These are phyloP conservation scores for Progne subis DNA, from an alignment of 2,113 vertebrate genomes.

Conservation along the genomic window DNA sequence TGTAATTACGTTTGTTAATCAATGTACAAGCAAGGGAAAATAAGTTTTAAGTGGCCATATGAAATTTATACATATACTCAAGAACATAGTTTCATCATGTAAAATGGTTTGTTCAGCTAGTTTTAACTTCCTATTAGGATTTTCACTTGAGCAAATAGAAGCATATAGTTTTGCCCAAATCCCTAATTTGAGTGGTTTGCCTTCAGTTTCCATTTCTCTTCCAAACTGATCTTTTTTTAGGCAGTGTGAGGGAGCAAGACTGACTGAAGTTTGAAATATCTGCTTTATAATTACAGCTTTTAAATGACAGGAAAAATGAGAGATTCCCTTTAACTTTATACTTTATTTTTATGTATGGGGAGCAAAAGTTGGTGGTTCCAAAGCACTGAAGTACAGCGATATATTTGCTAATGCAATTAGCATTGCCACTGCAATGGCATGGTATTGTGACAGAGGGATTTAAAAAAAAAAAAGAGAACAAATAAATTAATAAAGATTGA, in stretches of 20 bases:
- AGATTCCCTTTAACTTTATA: neutral
- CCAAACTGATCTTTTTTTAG: neutral
- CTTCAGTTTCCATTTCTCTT: neutral
- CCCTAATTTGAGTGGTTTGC: neutral
- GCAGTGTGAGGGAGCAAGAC: neutral
- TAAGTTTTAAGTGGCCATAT: neutral
- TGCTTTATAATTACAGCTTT: neutral
- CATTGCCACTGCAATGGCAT: neutral
- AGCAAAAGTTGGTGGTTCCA: neutral
- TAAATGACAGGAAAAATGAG: neutral
- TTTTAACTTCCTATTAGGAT: neutral
- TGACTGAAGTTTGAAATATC: neutral
- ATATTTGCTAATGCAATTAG: neutral
- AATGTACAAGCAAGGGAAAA: neutral
- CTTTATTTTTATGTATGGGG: neutral
- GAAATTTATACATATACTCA: neutral
- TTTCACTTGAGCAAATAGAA: neutral
- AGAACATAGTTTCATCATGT: neutral
- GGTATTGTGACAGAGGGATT: neutral
- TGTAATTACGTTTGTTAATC: neutral
- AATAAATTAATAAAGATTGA: too few relatives aligned
- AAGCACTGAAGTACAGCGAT: neutral
- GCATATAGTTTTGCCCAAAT: neutral
- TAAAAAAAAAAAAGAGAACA: neutral
- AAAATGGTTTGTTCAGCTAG: neutral